Evolutionary conservation across 2,113 vertebrate genomes (phyloP).

Genomic region (Larimichthys polyactis): DNA sequence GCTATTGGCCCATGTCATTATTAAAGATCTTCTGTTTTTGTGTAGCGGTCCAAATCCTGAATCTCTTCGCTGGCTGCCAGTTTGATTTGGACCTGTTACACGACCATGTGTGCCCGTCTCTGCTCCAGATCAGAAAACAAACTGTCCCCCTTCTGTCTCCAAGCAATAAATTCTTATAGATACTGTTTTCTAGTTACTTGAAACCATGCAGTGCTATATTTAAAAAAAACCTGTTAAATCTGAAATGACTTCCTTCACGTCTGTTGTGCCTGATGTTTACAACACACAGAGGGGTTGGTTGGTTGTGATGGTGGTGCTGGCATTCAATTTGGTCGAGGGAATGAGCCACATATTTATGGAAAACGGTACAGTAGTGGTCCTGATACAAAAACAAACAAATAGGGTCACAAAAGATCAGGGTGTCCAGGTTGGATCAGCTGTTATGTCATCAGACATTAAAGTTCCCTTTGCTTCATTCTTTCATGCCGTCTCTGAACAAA

Average conservation of each 20-base stretch:
- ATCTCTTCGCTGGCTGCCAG: not conserved
- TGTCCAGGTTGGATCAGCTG: slow-evolving; percentile 32
- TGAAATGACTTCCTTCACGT: slow-evolving; percentile 4
- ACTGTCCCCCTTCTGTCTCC: not conserved
- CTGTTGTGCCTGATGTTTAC: slow-evolving; percentile 14
- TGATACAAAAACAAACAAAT: slow-evolving; percentile 28
- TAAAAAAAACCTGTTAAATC: slow-evolving; percentile 3
- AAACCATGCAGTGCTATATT: slow-evolving; percentile 57
- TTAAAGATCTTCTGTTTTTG: not conserved
- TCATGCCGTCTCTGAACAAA: slow-evolving; percentile 8
- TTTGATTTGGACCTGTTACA: slow-evolving; percentile 2
- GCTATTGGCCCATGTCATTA: not conserved
- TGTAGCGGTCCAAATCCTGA: not conserved
- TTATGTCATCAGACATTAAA: slow-evolving; percentile 24
- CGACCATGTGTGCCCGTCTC: not conserved
- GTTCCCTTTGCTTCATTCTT: slow-evolving; percentile 28
- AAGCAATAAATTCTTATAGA: not conserved
- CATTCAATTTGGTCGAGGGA: slow-evolving; percentile 1
- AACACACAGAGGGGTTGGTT: not conserved
- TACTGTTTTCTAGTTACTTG: slow-evolving; percentile 1
- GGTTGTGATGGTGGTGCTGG: slow-evolving; percentile 20
- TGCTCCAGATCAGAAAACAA: not conserved
- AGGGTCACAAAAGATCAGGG: slow-evolving; percentile 35
- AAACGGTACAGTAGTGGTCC: slow-evolving; percentile 45
- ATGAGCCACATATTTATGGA: slow-evolving; percentile 27